A percentile compares a stretch with the other conserved stretches of the same genome.
Evolutionary conservation across 1,140 invertebrate genomes (phyloP).

Genomic region (Maniola jurtina): DNA sequence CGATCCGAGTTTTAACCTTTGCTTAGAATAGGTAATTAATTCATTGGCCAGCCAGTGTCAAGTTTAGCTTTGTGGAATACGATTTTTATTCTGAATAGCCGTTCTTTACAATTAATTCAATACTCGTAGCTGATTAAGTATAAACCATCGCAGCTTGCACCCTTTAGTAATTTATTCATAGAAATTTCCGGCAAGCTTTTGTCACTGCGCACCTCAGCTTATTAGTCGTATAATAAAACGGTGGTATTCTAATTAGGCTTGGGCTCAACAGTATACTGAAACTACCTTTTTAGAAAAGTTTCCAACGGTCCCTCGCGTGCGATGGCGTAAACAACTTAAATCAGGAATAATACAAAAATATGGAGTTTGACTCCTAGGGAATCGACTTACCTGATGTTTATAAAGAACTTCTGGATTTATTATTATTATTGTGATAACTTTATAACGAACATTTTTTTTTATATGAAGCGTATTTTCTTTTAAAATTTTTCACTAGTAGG

Average conservation of each 20-base stretch:
- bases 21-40: no score
- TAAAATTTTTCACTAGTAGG: no score
- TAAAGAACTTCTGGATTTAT: slow-evolving; percentile 18
- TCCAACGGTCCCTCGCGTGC: slow-evolving; percentile 46
- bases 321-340: slow-evolving; percentile 53
- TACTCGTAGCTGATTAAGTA: slow-evolving; percentile 10
- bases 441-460: no score
- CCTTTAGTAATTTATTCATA: slow-evolving; percentile 19
- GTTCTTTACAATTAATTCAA: no score
- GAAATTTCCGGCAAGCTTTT: slow-evolving; percentile 24
- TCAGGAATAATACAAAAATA: slow-evolving; percentile 53
- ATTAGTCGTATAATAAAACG: slow-evolving; percentile 60
- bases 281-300: slow-evolving; percentile 56
- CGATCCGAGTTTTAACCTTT: no score
- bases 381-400: slow-evolving; percentile 14
- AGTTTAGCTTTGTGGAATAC: no score
- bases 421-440: not conserved
- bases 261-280: slow-evolving; percentile 40
- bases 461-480: no score
- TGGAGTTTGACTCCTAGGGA: slow-evolving; percentile 37
- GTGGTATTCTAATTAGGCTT: slow-evolving; percentile 50
- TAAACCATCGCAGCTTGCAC: slow-evolving; percentile 13
- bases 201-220: slow-evolving; percentile 32
- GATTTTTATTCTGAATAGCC: no score
- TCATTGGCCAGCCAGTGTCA: no score